Evolutionary conservation across 2,797 vertebrate species (phyloP), one percentile per base, ranked within the genome.

Genomic region (Eidolon dupreanum): DNA sequence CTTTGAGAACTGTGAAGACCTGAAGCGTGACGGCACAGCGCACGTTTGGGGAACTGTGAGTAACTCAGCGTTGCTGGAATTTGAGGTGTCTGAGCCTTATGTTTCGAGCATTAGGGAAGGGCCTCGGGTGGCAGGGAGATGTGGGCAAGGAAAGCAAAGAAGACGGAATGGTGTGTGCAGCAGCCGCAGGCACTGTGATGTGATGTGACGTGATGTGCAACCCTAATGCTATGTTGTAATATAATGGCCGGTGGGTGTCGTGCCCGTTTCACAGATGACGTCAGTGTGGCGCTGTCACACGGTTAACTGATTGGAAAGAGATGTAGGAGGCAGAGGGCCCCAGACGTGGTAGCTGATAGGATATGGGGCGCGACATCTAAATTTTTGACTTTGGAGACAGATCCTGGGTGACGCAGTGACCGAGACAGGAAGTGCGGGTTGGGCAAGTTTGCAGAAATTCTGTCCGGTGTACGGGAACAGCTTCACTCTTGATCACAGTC

Each of bases 151-250:
- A n/a, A 20, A 19, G 5, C 5, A 2, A 22, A 16, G 49, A 16
- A 16, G 46, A 13, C 46, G 2, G 46, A 13, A 3, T 3, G 46
- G 46, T 12, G 46, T 3, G 12, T 46, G 46, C 46, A 3, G 46
- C 46, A 12, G 8, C n/a, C 19, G 65, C 57, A 11, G 46, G 73
- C 63, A 0, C 26, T 4, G 1, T 8, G 31, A 41, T 9, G 2
- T 13, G 19, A 15, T 1, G 1, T 12, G 8, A 2, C 15, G 0
- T 5, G 38, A 11, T 13, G 9, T 28, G 4, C 11, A 5, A 8
- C 41, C 28, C 78, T 0, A 8, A 8, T 2, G 26, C 16, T 15
- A 1, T 28, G 41, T 10, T 3, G 8, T 24, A 1, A 3, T 0
- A 6, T 3, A 6, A 43, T 8, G 57, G 57, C 8, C 28, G 4